These are phyloP conservation scores for Anagyrus pseudococci DNA, from an alignment of 2,888 invertebrate genomes.

Conservation along the genomic window DNA sequence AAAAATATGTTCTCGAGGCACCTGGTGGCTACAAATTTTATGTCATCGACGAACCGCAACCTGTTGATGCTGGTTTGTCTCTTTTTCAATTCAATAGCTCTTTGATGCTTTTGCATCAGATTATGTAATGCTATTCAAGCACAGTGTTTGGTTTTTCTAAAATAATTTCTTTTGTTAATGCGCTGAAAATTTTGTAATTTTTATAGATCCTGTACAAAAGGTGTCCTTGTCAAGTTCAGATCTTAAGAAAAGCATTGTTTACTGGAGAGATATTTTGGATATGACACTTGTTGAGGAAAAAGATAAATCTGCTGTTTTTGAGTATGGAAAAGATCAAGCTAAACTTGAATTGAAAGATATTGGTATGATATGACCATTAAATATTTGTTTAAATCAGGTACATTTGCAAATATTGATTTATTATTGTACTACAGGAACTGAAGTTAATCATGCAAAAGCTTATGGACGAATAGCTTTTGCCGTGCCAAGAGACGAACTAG, in stretches of 20 bases:
- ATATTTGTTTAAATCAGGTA: conserved; percentile 16
- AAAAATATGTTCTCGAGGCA: conserved; percentile 73
- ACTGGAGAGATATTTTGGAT: conserved; percentile 83
- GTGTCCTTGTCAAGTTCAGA: conserved; percentile 82
- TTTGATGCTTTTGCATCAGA: conserved; percentile 2
- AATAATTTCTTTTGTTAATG: background rate
- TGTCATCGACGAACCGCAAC: conserved; percentile 76
- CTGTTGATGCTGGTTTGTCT: conserved; percentile 68
- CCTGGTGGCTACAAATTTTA: conserved; percentile 93
- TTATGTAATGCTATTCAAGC: conserved; percentile 1
- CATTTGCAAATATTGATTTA: background rate
- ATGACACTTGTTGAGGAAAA: conserved; percentile 74
- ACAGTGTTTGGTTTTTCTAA: background rate
- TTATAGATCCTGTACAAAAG: conserved; percentile 79
- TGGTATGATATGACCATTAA: conserved; percentile 62
- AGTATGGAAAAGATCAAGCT: conserved; percentile 76
- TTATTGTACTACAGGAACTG: conserved; percentile 61
- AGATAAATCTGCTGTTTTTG: conserved; percentile 70
- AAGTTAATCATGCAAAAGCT: conserved; percentile 84
- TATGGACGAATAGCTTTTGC: conserved; percentile 96
- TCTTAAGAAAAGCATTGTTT: conserved; percentile 76
- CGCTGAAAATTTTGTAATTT: too few species aligned
- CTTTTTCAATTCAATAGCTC: conserved; percentile 10
- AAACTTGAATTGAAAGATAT: conserved; percentile 79
- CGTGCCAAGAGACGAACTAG: conserved; percentile 79